Conservation (phyloP, 2,888 invertebrate species). For the Coremacera marginata region DNA sequence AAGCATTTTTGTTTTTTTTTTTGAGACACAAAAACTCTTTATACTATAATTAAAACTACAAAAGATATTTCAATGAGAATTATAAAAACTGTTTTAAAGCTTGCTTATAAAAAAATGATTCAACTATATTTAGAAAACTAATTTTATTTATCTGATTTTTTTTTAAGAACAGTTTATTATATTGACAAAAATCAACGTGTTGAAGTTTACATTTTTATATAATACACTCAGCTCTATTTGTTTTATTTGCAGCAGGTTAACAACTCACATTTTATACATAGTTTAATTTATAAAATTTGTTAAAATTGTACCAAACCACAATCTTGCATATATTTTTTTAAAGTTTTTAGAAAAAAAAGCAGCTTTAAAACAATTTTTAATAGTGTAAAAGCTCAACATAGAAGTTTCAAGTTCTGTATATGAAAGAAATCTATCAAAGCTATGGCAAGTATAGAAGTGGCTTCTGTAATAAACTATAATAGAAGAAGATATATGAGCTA, state of each 20-base stretch:
- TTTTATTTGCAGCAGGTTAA: not conserved
- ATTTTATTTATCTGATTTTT: too few relatives aligned
- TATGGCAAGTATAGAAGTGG: not conserved
- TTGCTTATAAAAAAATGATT: slow-evolving; percentile 17
- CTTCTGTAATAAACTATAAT: not conserved
- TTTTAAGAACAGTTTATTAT: too few relatives aligned
- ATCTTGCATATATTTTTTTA: slow-evolving; percentile 47
- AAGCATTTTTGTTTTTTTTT: too few relatives aligned
- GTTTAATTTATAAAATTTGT: slow-evolving; percentile 39
- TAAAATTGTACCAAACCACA: slow-evolving; percentile 59
- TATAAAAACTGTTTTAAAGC: slow-evolving; percentile 50
- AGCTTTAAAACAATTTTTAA: slow-evolving; percentile 64
- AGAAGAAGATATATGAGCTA: not conserved
- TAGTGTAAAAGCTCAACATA: slow-evolving; percentile 38
- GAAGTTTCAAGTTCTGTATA: slow-evolving; percentile 4
- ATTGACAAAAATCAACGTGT: too few relatives aligned
- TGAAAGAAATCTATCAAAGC: not conserved
- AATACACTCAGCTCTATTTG: not conserved
- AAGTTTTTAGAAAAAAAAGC: slow-evolving; percentile 46
- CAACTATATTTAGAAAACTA: too few relatives aligned
- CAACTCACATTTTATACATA: not conserved
- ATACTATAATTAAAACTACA: too few relatives aligned
- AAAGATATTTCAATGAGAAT: slow-evolving; percentile 24
- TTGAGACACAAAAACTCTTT: too few relatives aligned
- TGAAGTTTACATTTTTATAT: too few relatives aligned